These are phyloP conservation scores for Spongilla lacustris DNA, from an alignment of 37 sponge, comb jelly and placozoan genomes.

Conservation along the genomic window DNA sequence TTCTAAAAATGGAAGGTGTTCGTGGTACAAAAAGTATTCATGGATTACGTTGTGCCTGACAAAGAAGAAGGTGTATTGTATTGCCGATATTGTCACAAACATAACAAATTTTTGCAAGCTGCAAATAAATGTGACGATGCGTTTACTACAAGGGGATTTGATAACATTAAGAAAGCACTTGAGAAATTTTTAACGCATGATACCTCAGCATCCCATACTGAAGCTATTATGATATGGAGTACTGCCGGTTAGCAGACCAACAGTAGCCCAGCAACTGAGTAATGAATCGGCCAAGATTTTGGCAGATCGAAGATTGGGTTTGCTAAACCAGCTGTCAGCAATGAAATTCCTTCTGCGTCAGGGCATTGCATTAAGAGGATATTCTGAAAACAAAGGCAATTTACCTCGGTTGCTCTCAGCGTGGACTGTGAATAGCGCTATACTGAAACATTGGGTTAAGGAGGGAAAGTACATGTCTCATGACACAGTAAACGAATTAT, in stretches of 20 bases:
- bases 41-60: not conserved
- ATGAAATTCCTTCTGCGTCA: slow-evolving; percentile 45
- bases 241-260: not conserved
- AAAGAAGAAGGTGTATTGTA: slow-evolving; percentile 13
- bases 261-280: not conserved
- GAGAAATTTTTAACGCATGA: slow-evolving; percentile 50
- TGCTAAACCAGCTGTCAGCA: slow-evolving; percentile 43
- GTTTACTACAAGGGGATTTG: slow-evolving; percentile 49
- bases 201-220: slow-evolving; percentile 39
- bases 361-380: slow-evolving; percentile 51
- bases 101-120: not conserved
- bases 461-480: slow-evolving; percentile 33
- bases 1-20: not conserved
- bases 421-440: slow-evolving; percentile 4
- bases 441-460: not conserved
- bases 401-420: slow-evolving; percentile 12
- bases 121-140: slow-evolving; percentile 11
- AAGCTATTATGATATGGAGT: slow-evolving; percentile 41
- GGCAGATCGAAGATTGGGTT: slow-evolving; percentile 32
- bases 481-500: slow-evolving; percentile 24
- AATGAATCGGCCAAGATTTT: slow-evolving; percentile 11
- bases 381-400: slow-evolving; percentile 57
- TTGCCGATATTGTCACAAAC: slow-evolving; percentile 16
- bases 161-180: slow-evolving; percentile 42
- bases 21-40: slow-evolving; percentile 20